A percentile compares a stretch with the other conserved stretches of the same genome.
phyloP scores from a whole-genome alignment of 2,113 vertebrate genomes.

The Scomber colias region DNA sequence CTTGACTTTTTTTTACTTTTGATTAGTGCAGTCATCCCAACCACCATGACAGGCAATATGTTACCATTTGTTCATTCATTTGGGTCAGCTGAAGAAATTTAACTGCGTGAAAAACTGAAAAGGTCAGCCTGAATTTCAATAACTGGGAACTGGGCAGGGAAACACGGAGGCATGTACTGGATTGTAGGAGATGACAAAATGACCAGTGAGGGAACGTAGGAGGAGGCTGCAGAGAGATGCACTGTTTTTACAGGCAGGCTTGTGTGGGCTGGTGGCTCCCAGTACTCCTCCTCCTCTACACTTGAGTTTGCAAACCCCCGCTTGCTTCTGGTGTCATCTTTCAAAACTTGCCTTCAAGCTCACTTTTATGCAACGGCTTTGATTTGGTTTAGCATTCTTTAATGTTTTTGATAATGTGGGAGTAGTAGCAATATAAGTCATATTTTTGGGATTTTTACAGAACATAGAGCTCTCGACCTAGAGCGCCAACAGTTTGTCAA shows the following conservation, averaged over 20 bases:
- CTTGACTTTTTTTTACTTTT: slow-evolving; percentile 36
- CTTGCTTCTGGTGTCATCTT: slow-evolving; percentile 68
- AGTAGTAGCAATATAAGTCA: slow-evolving; percentile 5
- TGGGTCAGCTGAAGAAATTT: slow-evolving; percentile 24
- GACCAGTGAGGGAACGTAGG: slow-evolving; percentile 68
- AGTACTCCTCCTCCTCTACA: slow-evolving; percentile 72
- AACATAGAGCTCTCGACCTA: slow-evolving; percentile 3
- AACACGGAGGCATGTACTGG: slow-evolving; percentile 49
- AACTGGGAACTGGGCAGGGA: slow-evolving; percentile 33
- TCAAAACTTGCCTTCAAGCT: slow-evolving; percentile 52
- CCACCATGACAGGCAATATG: slow-evolving; percentile 19
- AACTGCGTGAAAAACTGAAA: slow-evolving; percentile 32
- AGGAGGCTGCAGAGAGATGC: slow-evolving; percentile 63
- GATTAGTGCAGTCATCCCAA: slow-evolving; percentile 20
- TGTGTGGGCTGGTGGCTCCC: slow-evolving; percentile 78
- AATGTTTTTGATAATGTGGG: slow-evolving; percentile 29
- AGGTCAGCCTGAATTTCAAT: slow-evolving; percentile 36
- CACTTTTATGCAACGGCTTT: slow-evolving; percentile 58
- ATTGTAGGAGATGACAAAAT: slow-evolving; percentile 70
- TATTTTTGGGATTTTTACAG: slow-evolving; percentile 28
- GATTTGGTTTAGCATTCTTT: slow-evolving; percentile 39
- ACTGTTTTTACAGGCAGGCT: slow-evolving; percentile 60
- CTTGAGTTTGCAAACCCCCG: slow-evolving; percentile 71
- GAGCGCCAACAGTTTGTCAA: background rate
- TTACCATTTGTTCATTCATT: slow-evolving; percentile 22